Percentiles rank a stretch among this genome's conserved stretches.
Evolutionary conservation across 2,113 vertebrate genomes (phyloP).

Genomic region (Poeciliopsis prolifica): DNA sequence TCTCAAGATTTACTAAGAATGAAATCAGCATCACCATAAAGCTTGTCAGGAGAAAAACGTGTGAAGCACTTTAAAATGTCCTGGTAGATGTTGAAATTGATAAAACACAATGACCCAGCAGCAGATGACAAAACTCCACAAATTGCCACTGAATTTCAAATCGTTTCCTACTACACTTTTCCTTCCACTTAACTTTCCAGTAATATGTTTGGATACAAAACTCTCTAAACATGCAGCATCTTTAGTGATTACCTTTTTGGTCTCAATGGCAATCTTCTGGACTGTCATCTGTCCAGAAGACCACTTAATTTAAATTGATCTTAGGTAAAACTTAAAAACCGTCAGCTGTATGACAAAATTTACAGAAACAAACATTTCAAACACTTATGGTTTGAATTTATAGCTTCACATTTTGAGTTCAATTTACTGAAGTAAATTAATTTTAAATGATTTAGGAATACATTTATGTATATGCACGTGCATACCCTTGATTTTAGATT

Average conservation of each 20-base stretch:
- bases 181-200: background rate
- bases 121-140: background rate
- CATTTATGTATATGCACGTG: background rate
- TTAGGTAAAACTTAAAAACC: background rate
- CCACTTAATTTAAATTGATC: background rate
- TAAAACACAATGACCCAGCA: too few species aligned
- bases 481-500: slow-evolving; percentile 20
- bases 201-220: background rate
- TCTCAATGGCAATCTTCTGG: background rate
- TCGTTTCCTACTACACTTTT: background rate
- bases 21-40: too few species aligned
- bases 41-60: too few species aligned
- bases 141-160: background rate
- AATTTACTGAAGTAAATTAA: background rate
- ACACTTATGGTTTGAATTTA: background rate
- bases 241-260: background rate
- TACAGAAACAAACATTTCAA: background rate
- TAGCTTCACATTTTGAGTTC: background rate
- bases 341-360: background rate
- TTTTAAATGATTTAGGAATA: background rate
- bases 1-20: too few species aligned
- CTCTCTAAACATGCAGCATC: background rate
- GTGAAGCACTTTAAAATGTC: too few species aligned
- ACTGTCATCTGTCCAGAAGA: background rate
- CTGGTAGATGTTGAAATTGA: too few species aligned